Percentiles rank a stretch among this genome's conserved stretches.
Conservation (phyloP, 2,113 vertebrate genomes). For the Struthidea cinerea region DNA sequence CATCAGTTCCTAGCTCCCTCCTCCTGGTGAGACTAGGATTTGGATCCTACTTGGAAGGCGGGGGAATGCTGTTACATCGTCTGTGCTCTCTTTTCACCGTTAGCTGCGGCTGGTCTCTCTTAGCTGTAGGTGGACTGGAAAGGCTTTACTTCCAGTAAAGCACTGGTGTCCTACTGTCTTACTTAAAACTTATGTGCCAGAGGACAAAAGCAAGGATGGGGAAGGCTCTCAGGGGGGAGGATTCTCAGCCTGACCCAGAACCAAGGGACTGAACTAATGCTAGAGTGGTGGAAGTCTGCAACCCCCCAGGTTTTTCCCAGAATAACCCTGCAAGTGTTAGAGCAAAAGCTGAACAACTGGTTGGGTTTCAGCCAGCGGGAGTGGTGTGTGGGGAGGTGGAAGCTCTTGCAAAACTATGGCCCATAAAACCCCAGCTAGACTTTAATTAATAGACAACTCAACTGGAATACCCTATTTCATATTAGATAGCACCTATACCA, state of each 20-base stretch:
- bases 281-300: not conserved
- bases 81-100: not conserved
- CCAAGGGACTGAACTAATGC: not conserved
- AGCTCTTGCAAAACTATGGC: not conserved
- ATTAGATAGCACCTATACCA: not conserved
- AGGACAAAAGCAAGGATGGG: not conserved
- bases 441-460: not conserved
- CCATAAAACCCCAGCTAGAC: not conserved
- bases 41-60: not conserved
- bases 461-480: not conserved
- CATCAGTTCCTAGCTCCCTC: not conserved
- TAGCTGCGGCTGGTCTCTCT: not conserved
- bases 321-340: not conserved
- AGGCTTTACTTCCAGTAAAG: not conserved
- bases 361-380: not conserved
- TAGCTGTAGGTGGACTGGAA: not conserved
- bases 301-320: not conserved
- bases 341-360: not conserved
- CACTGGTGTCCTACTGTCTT: not conserved
- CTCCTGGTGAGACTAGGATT: not conserved
- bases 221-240: not conserved
- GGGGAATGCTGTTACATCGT: not conserved
- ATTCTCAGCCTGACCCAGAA: not conserved
- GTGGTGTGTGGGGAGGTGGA: not conserved
- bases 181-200: not conserved